These are phyloP conservation scores for Helarctos malayanus DNA, from an alignment of 2,797 vertebrate genomes.

Conservation along the genomic window DNA sequence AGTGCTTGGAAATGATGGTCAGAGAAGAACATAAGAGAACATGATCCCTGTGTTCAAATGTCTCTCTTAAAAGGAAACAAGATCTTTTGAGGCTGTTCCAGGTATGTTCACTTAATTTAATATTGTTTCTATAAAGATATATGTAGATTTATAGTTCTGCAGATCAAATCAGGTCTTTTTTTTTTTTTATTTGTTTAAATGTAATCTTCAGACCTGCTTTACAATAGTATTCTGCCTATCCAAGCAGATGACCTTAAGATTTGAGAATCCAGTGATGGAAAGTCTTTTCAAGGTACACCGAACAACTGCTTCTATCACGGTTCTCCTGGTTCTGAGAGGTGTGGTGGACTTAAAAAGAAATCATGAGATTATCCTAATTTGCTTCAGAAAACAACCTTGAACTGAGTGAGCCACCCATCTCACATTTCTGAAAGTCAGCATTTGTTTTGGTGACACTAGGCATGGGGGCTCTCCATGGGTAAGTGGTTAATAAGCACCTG, in stretches of 20 bases:
- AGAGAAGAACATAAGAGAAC: not conserved
- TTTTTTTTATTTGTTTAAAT: not conserved
- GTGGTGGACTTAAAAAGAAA: not conserved
- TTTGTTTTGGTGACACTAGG: not conserved
- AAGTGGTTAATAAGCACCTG: not conserved
- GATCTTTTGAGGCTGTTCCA: not conserved
- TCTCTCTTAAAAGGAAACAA: slow-evolving; percentile 28
- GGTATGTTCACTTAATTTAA: not conserved
- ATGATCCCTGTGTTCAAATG: not conserved
- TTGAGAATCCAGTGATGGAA: not conserved
- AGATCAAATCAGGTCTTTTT: not conserved
- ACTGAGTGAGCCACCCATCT: not conserved
- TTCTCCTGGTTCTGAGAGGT: not conserved
- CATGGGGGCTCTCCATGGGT: rapidly evolving
- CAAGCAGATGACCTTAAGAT: not conserved
- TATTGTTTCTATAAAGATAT: not conserved
- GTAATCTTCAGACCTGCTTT: not conserved
- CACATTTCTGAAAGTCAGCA: not conserved
- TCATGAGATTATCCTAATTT: not conserved
- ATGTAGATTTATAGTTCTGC: not conserved
- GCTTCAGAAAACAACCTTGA: not conserved
- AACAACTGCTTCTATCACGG: not conserved
- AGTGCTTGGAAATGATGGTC: not conserved
- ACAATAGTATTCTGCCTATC: not conserved
- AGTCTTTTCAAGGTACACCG: not conserved